Conservation (phyloP, 2,113 vertebrate species). For the rat (Rattus norvegicus) region DNA sequence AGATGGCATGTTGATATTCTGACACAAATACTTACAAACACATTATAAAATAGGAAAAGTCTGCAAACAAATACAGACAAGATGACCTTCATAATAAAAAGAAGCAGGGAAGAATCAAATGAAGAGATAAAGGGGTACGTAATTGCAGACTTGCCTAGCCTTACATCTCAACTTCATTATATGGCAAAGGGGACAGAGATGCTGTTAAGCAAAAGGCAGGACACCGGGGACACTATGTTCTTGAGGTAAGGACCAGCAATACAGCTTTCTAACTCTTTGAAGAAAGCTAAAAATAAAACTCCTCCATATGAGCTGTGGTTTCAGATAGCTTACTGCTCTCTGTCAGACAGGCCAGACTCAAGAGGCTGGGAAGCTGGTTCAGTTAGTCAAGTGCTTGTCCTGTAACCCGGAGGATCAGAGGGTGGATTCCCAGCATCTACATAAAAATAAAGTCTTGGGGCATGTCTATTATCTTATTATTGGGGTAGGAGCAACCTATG, state of each 20-base stretch:
- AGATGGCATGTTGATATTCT: background rate
- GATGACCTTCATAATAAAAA: background rate
- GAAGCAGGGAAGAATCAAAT: background rate
- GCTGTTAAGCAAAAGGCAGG: background rate
- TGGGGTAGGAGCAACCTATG: background rate
- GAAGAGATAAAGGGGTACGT: fast-evolving
- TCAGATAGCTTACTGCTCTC: background rate
- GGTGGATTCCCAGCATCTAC: background rate
- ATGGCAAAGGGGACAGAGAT: background rate
- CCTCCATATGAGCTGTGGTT: background rate
- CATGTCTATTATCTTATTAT: background rate
- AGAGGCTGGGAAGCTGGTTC: background rate
- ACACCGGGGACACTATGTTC: background rate
- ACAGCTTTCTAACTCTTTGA: background rate
- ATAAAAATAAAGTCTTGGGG: too few species aligned
- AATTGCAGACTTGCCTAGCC: background rate
- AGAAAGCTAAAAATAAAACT: slow-evolving; percentile 34
- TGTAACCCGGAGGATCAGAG: background rate
- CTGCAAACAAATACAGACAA: background rate
- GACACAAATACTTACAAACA: background rate
- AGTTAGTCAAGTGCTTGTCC: background rate
- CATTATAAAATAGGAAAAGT: background rate
- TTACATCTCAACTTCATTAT: background rate
- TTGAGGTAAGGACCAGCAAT: background rate
- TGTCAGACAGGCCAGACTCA: background rate